phyloP scores from a whole-genome alignment of 2,113 vertebrate genomes.

The Brachyhypopomus gauderio region DNA sequence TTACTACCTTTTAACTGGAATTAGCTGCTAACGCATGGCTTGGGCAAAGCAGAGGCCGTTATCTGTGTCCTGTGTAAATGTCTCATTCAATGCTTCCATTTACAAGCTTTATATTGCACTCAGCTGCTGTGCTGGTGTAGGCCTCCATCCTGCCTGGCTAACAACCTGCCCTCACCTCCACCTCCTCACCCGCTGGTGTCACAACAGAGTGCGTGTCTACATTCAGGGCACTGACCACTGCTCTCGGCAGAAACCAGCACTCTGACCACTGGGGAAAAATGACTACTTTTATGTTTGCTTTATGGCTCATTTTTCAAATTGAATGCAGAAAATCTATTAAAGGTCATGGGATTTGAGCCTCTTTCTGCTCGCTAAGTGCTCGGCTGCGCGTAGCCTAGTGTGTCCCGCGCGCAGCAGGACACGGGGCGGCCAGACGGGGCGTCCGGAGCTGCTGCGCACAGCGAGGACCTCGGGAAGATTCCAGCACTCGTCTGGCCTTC shows the following conservation, averaged over 20 bases:
- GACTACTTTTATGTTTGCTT: conserved; percentile 82
- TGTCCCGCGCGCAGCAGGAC: background rate
- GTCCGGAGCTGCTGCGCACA: background rate
- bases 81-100: background rate
- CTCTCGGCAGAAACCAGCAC: conserved; percentile 66
- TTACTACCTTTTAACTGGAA: conserved; percentile 10
- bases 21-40: background rate
- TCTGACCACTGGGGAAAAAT: conserved; percentile 76
- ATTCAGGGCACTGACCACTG: conserved; percentile 63
- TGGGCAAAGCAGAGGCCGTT: background rate
- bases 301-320: conserved; percentile 84
- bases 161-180: conserved; percentile 1
- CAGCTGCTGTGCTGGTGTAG: background rate
- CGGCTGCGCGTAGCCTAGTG: background rate
- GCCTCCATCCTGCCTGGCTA: conserved; percentile 21
- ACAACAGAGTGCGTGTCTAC: conserved; percentile 61
- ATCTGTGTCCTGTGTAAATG: background rate
- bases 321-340: conserved; percentile 78
- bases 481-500: background rate
- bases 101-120: conserved; percentile 20
- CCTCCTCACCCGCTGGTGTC: conserved; percentile 50
- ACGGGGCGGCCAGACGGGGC: background rate
- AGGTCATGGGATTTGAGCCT: conserved; percentile 65
- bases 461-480: background rate
- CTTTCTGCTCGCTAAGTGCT: conserved; percentile 24